Conservation (phyloP, 2,797 vertebrate species). For the Buceros bicornis region DNA sequence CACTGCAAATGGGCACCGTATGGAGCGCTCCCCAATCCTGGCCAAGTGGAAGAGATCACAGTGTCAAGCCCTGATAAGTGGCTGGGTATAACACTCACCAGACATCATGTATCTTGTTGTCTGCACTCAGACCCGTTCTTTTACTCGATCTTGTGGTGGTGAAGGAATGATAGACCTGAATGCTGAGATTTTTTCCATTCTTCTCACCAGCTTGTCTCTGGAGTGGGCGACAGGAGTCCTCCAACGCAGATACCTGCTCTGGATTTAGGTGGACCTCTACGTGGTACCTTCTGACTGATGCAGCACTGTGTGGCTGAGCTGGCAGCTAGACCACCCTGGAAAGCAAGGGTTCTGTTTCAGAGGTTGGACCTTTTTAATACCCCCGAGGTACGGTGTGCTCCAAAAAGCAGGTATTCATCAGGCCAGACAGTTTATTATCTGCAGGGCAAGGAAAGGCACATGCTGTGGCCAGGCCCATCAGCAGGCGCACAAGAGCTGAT, state of each 20-base stretch:
- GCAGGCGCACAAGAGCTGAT: not conserved
- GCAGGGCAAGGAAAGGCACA: not conserved
- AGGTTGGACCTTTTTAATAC: not conserved
- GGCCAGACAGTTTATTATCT: not conserved
- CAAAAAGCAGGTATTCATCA: not conserved
- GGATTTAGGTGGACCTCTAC: not conserved
- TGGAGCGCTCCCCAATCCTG: not conserved
- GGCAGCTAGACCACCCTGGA: not conserved
- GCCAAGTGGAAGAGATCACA: rapidly evolving
- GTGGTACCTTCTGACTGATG: not conserved
- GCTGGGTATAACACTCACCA: not conserved
- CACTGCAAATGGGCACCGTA: not conserved
- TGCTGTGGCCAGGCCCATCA: not conserved
- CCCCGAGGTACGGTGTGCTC: not conserved
- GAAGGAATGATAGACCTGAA: not conserved
- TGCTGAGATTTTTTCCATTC: not conserved
- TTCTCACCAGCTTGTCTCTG: not conserved
- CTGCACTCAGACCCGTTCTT: not conserved
- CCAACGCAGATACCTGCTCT: not conserved
- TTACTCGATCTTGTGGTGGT: no score
- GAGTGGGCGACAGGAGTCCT: not conserved
- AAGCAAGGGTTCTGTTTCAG: not conserved
- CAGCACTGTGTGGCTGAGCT: not conserved
- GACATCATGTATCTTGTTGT: not conserved
- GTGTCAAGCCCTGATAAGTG: not conserved